Evolutionary conservation across 2,888 invertebrate genomes (phyloP).

Genomic region (Sphaerophoria rueppellii): DNA sequence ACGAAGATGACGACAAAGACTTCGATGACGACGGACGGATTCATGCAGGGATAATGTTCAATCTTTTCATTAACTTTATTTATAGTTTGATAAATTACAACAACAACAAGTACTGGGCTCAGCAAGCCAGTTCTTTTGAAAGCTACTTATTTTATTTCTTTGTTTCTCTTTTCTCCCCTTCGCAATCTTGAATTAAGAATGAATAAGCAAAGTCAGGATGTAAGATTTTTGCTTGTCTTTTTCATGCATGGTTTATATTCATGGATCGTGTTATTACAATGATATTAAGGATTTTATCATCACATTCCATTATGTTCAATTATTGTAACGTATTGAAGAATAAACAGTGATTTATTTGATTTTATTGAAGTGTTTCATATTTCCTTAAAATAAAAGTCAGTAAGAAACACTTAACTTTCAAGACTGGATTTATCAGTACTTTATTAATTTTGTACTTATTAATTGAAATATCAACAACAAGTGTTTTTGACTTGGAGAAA

Average conservation of each 20-base stretch:
- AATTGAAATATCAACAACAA: neutral
- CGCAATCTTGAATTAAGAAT: neutral
- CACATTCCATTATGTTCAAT: conserved; percentile 1
- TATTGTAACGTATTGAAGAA: conserved; percentile 8
- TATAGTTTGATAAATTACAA: conserved; percentile 46
- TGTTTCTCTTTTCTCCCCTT: neutral
- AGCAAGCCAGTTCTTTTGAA: conserved; percentile 31
- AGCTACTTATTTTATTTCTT: conserved; percentile 35
- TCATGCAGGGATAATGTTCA: conserved; percentile 53
- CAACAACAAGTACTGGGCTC: conserved; percentile 9
- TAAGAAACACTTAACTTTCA: neutral
- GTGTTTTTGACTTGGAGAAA: neutral
- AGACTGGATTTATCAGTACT: neutral
- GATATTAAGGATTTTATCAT: conserved; percentile 49
- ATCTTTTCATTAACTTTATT: conserved; percentile 53
- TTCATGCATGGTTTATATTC: conserved; percentile 46
- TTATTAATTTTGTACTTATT: too few species aligned
- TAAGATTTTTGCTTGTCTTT: conserved; percentile 12
- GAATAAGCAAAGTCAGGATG: neutral
- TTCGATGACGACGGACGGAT: conserved; percentile 2
- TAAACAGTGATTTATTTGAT: conserved; percentile 26
- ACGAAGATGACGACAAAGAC: too few species aligned
- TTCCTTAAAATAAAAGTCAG: neutral
- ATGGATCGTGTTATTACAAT: conserved; percentile 61
- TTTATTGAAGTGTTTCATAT: neutral